phyloP scores from a whole-genome alignment of 2,113 vertebrate species.

The Alectura lathami region DNA sequence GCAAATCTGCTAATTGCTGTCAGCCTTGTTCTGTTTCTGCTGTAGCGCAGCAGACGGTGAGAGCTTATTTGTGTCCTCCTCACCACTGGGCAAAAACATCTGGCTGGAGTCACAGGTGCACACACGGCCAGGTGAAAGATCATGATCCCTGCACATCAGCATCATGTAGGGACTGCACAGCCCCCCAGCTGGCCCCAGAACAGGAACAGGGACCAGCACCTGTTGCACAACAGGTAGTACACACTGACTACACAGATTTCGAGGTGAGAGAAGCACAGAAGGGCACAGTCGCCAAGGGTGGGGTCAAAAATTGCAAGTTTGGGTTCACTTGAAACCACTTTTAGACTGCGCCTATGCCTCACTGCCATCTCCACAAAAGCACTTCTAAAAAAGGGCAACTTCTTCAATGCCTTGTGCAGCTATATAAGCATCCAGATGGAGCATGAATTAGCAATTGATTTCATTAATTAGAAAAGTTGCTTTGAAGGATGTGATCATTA shows the following conservation, averaged over 20 bases:
- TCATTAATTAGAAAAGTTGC: background rate
- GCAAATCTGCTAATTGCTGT: background rate
- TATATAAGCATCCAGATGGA: background rate
- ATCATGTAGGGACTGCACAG: accelerated
- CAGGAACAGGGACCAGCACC: background rate
- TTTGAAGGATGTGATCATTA: background rate
- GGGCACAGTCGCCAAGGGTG: accelerated
- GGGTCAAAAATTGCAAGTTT: background rate
- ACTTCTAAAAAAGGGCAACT: background rate
- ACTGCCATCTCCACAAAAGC: background rate
- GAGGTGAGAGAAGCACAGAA: background rate
- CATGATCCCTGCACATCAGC: background rate
- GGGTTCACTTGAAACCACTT: background rate
- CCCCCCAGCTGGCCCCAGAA: background rate
- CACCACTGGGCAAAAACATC: background rate
- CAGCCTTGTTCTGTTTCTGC: background rate
- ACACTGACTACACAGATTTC: accelerated
- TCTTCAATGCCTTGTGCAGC: background rate
- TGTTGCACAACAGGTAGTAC: background rate
- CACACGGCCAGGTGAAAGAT: background rate
- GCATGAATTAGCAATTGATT: background rate
- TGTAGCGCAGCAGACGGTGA: background rate
- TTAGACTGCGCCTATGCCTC: accelerated
- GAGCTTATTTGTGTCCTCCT: background rate
- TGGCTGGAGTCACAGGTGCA: background rate